Evolutionary conservation across 2,113 vertebrate species (phyloP).

Genomic region (Psilopogon haemacephalus): DNA sequence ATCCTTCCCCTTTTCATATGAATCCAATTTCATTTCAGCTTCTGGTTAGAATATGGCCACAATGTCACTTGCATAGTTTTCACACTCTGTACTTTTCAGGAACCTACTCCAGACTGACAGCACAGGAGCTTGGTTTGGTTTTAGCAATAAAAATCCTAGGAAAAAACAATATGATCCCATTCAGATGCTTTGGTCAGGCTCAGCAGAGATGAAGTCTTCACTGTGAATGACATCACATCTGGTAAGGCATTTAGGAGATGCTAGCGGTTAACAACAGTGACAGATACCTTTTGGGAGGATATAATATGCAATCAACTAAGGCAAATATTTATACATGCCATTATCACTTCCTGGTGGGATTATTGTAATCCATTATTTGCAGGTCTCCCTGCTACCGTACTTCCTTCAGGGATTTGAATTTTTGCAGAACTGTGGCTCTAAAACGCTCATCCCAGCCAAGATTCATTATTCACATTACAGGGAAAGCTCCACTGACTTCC

Average conservation of each 20-base stretch:
- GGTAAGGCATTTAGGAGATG: conserved; percentile 44
- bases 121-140: background rate
- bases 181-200: background rate
- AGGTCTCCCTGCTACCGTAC: conserved; percentile 53
- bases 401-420: conserved; percentile 67
- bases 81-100: background rate
- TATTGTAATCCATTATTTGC: conserved; percentile 64
- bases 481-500: conserved; percentile 50
- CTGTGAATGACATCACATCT: background rate
- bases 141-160: background rate
- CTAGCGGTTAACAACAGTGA: background rate
- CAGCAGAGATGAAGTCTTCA: background rate
- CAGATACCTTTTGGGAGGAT: conserved; percentile 34
- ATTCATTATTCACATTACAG: conserved; percentile 60
- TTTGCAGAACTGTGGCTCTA: conserved; percentile 62
- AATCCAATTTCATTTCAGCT: background rate
- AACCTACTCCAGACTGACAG: background rate
- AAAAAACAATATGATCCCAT: background rate
- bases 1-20: too few species aligned
- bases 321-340: conserved; percentile 58
- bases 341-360: conserved; percentile 72
- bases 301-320: conserved; percentile 60
- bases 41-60: background rate
- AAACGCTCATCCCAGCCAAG: conserved; percentile 65
- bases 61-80: background rate